Base-by-base conservation (phyloP, 2,888 invertebrate species). In the Platycnemis pennipes region DNA sequence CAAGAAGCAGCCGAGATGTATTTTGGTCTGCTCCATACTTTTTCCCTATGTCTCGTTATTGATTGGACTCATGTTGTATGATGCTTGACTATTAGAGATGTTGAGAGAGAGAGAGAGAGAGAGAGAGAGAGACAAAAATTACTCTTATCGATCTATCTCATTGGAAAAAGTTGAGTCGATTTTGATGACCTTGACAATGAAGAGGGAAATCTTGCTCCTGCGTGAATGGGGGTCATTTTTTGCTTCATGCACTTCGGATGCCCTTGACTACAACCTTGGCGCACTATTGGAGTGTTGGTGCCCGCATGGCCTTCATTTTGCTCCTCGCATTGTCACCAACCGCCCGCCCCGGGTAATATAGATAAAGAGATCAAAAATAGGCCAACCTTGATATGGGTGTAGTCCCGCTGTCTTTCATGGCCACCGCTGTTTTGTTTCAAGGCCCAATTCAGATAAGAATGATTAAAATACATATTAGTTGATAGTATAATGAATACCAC, bases 281-380 rank as follows among this genome's bases (percentile, higher is more conserved):
- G 77, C 11, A 77, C 77, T 77, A 31, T 22, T 19, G 19, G 49
- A 49, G 49, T 3, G 49, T 49, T 37, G 77, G 77, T 77, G 77
- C 77, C 77, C 31, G 77, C 77, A 77, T 77, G 37, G 37, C 77
- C 77, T 77, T 77, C 77, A 77, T 37, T 11, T 0, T 11, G 37
- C 77, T 31, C 31, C 37, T 16, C 37, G 2, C 37, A 77, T 77
- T 77, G 77, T 63, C 26, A 63, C 37, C 77, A 37, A 13, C 37
- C 77, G 37, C 77, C 77, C 16, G 31, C 26, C 37, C 13, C 77
- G 8, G 22, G 77, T 37, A 77, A 77, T 37, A 5, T 77, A 37
- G 77, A 77, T 77, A 77, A 77, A 37, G 77, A 37, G 37, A 37
- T 77, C 77, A 77, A 77, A 77, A 77, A 77, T 77, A 77, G 77